Percentiles rank a stretch among this genome's conserved stretches.
Evolutionary conservation across 1,140 invertebrate species (phyloP).

Genomic region (Pseudoatta argentina): DNA sequence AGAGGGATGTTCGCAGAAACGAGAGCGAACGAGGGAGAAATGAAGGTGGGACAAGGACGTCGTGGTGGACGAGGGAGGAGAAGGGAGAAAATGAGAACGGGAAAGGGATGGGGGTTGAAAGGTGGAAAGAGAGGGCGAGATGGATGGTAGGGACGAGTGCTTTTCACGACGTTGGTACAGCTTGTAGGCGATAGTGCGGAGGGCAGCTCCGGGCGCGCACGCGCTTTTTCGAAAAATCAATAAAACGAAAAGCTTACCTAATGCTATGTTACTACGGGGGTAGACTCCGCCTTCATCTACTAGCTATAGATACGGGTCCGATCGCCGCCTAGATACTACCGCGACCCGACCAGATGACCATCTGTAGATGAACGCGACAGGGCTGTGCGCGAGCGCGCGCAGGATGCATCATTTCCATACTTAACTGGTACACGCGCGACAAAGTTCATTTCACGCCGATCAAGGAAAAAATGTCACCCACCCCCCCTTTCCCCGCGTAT

Average conservation of each 20-base stretch:
- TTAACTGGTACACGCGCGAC: slow-evolving; percentile 58
- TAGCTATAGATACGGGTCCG: slow-evolving; percentile 82
- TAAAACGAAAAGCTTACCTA: slow-evolving; percentile 87
- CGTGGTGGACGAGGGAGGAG: neutral
- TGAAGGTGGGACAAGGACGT: slow-evolving; percentile 26
- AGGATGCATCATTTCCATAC: slow-evolving; percentile 71
- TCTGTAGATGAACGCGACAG: slow-evolving; percentile 78
- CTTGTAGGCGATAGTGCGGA: slow-evolving; percentile 84
- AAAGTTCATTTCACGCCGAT: slow-evolving; percentile 59
- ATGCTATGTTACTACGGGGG: slow-evolving; percentile 84
- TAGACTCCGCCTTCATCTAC: slow-evolving; percentile 86
- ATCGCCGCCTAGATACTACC: slow-evolving; percentile 83
- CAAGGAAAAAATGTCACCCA: slow-evolving; percentile 53
- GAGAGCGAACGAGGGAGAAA: slow-evolving; percentile 38
- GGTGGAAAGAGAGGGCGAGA: slow-evolving; percentile 51
- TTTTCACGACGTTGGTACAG: slow-evolving; percentile 77
- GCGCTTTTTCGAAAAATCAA: slow-evolving; percentile 87
- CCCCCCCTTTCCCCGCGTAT: neutral
- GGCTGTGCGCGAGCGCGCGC: slow-evolving; percentile 36
- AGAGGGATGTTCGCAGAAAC: slow-evolving; percentile 21
- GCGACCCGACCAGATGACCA: slow-evolving; percentile 82
- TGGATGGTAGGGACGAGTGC: slow-evolving; percentile 59
- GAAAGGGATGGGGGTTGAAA: slow-evolving; percentile 42
- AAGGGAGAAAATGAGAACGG: slow-evolving; percentile 44
- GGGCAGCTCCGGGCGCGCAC: slow-evolving; percentile 84